Evolutionary conservation across 92 coral and sea anemone species (phyloP).

Genomic region (Metridium senile): DNA sequence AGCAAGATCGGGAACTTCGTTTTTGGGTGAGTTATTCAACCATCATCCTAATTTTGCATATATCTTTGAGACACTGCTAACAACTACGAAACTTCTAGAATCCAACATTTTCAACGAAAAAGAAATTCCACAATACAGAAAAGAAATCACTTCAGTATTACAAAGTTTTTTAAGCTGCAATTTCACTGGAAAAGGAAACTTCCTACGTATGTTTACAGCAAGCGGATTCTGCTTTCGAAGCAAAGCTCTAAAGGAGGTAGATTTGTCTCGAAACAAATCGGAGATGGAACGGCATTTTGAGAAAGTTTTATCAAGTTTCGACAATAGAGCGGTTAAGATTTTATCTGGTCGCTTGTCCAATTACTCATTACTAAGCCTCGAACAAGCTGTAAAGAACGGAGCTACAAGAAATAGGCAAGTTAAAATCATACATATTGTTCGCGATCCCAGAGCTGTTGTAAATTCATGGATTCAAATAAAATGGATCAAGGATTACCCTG

Average conservation of each 20-base stretch:
- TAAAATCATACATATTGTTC: constrained; percentile 76
- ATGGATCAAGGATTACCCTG: constrained; percentile 10
- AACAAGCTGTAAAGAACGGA: constrained; percentile 6
- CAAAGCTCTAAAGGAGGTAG: constrained; percentile 1
- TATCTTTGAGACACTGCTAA: constrained; percentile 66
- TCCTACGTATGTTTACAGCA: constrained; percentile 13
- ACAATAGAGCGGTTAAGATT: constrained; percentile 58
- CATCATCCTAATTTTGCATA: constrained; percentile 73
- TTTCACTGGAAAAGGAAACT: constrained; percentile 37
- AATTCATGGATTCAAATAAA: constrained; percentile 49
- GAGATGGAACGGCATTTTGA: too few relatives aligned
- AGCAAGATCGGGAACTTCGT: constrained; percentile 83
- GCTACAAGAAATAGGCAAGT: constrained; percentile 11
- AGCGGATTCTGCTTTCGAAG: too few relatives aligned
- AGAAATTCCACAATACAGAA: background rate
- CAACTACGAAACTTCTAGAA: background rate
- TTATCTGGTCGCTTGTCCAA: constrained; percentile 59
- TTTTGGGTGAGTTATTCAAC: constrained; percentile 82
- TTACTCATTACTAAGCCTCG: background rate
- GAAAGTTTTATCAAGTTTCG: too few relatives aligned
- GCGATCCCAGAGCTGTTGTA: constrained; percentile 88
- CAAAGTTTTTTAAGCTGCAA: constrained; percentile 25
- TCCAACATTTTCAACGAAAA: constrained; percentile 10
- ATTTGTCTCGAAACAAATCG: too few relatives aligned
- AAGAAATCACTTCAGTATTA: background rate